Evolutionary conservation across 2,113 vertebrate species (phyloP).

Genomic region (Nycticryphes semicollaris): DNA sequence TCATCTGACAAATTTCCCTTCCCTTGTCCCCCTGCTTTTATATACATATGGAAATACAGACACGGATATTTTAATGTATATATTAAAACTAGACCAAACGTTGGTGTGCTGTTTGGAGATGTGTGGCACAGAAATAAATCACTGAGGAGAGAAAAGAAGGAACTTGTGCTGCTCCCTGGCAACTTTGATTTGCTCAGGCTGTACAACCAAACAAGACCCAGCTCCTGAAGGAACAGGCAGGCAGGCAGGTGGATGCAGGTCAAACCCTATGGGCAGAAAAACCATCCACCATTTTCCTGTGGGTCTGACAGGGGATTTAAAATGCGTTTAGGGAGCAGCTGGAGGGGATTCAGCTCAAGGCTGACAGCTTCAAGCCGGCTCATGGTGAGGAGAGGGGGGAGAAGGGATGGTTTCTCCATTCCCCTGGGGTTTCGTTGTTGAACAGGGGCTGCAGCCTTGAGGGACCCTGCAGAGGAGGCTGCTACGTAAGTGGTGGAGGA

Average conservation of each 20-base stretch:
- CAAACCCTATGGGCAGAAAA: neutral
- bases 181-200: neutral
- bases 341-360: neutral
- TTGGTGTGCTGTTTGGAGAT: neutral
- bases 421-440: neutral
- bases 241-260: neutral
- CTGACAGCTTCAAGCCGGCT: neutral
- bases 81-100: neutral
- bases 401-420: neutral
- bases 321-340: neutral
- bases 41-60: neutral
- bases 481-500: neutral
- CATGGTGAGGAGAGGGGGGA: neutral
- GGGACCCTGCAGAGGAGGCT: neutral
- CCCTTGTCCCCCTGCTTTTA: conserved; percentile 17
- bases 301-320: neutral
- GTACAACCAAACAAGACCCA: neutral
- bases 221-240: neutral
- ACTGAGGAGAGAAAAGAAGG: neutral
- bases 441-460: neutral
- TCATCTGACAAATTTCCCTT: conserved; percentile 20
- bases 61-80: neutral
- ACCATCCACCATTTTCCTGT: neutral
- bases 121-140: conserved; percentile 13
- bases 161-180: neutral